Percentiles rank a stretch among this genome's conserved stretches.
These are phyloP conservation scores for Drosophila longiperda DNA, from an alignment of 2,888 invertebrate genomes.

Conservation along the genomic window DNA sequence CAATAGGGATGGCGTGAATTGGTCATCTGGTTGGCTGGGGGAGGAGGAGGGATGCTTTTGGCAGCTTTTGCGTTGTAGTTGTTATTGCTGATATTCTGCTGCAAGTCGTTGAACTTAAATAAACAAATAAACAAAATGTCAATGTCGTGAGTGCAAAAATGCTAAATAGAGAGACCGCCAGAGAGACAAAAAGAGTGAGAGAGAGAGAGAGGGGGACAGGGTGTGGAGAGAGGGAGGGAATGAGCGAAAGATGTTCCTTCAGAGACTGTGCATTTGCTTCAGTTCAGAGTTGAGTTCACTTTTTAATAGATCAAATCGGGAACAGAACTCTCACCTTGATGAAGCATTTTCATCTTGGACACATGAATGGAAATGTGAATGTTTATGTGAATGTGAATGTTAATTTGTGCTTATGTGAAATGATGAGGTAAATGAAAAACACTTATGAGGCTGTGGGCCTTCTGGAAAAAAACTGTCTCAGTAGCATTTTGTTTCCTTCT, in stretches of 20 bases:
- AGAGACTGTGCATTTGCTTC: neutral
- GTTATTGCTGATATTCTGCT: slow-evolving; percentile 16
- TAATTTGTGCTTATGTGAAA: neutral
- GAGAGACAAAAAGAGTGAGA: neutral
- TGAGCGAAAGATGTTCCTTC: neutral
- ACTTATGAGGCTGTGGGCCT: slow-evolving; percentile 19
- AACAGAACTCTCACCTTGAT: neutral
- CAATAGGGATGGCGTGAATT: neutral
- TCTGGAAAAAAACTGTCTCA: slow-evolving; percentile 23
- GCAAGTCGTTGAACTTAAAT: slow-evolving; percentile 46
- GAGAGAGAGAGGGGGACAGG: neutral
- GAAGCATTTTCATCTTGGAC: neutral
- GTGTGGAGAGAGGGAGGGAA: neutral
- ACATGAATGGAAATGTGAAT: slow-evolving; percentile 13
- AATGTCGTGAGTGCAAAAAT: slow-evolving; percentile 28
- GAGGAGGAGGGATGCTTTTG: slow-evolving; percentile 8
- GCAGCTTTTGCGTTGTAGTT: slow-evolving; percentile 39
- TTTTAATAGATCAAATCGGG: neutral
- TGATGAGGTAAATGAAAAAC: slow-evolving; percentile 4
- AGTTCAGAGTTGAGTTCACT: slow-evolving; percentile 4
- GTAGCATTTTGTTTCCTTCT: slow-evolving; percentile 20
- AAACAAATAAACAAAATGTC: slow-evolving; percentile 31
- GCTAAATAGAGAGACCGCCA: neutral
- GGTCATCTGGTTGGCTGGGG: neutral
- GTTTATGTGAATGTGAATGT: neutral